Evolutionary conservation across 2,113 vertebrate genomes (phyloP), one percentile per base, ranked within the genome.

Genomic region (Noctilio leporinus): DNA sequence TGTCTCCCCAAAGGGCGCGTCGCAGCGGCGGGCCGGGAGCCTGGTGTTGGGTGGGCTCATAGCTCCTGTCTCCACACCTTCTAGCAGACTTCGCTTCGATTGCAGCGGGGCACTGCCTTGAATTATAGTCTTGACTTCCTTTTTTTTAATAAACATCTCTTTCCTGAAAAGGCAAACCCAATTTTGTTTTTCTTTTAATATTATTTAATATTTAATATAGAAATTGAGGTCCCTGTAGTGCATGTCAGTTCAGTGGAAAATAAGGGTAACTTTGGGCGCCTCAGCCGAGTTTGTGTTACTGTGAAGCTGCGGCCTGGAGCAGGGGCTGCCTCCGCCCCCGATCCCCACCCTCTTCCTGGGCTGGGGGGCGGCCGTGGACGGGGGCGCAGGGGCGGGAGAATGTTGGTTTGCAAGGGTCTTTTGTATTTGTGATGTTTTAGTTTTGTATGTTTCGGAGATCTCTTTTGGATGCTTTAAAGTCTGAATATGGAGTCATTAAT

Each of bases 401-500:
- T 89, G 17, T 80, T 94, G 93, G 47, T 55, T 97, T 97, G 92
- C 76, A 93, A 78, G 73, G 53, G 70, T 84, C 70, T 93, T 90
- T 86, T 76, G 65, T 82, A 64, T 88, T 94, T 80, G 93, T 94
- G 76, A 15, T 57, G 97, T 96, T 91, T 92, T 38, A 35, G 95
- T 96, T 98, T 95, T 86, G 90, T 96, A n/a, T n/a, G 88, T 98
- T 96, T 96, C 95, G 92, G 94, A 97, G 94, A 95, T 98, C 95
- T 97, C 97, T 98, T 97, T 97, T 96, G 96, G 95, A 96, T 96
- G 98, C 97, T 97, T 98, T 97, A 97, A 98, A 98, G 95, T 96
- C 97, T 93, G 96, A 97, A 97, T 96, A 94, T 97, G 88, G 96
- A 97, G 97, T 95, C 98, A 98, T 98, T 98, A 98, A 98, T 98